Percentiles rank a stretch among this genome's conserved stretches.
Evolutionary conservation across 2,888 invertebrate species (phyloP).

Genomic region (Sceliomorpha sp.): DNA sequence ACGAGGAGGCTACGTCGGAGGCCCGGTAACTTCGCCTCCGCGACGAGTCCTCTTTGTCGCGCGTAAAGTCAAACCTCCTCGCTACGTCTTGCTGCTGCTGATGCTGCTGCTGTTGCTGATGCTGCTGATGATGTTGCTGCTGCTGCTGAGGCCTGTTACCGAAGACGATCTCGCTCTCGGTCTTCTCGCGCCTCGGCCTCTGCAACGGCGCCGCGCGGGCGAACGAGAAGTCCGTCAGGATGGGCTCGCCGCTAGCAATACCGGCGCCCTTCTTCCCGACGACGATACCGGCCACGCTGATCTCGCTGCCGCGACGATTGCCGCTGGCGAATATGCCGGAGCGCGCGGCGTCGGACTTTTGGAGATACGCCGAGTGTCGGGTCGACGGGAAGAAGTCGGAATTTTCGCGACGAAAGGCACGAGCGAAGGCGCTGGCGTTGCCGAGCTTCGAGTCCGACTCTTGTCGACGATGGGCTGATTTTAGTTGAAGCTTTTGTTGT

Average conservation of each 20-base stretch:
- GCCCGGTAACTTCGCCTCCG: constrained; percentile 81
- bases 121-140: no score
- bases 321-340: constrained; percentile 84
- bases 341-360: constrained; percentile 81
- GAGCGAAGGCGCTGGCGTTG: constrained; percentile 84
- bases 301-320: constrained; percentile 83
- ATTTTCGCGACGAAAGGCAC: constrained; percentile 91
- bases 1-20: constrained; percentile 72
- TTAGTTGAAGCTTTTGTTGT: constrained; percentile 81
- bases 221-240: constrained; percentile 86
- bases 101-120: no score
- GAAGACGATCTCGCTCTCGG: constrained; percentile 92
- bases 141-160: constrained; percentile 85
- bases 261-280: constrained; percentile 80
- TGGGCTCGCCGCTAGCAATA: constrained; percentile 83
- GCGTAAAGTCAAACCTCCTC: constrained; percentile 80
- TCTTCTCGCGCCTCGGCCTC: constrained; percentile 90
- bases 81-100: constrained; percentile 70
- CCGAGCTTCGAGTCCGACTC: constrained; percentile 87
- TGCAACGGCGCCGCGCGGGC: constrained; percentile 80
- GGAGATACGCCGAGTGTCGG: constrained; percentile 88
- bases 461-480: constrained; percentile 84
- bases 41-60: constrained; percentile 65
- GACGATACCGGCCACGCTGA: constrained; percentile 79
- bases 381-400: constrained; percentile 91